A percentile compares a stretch with the other conserved stretches of the same genome.
phyloP scores from a whole-genome alignment of 2,888 invertebrate species.

The Ditylenchus weischeri region DNA sequence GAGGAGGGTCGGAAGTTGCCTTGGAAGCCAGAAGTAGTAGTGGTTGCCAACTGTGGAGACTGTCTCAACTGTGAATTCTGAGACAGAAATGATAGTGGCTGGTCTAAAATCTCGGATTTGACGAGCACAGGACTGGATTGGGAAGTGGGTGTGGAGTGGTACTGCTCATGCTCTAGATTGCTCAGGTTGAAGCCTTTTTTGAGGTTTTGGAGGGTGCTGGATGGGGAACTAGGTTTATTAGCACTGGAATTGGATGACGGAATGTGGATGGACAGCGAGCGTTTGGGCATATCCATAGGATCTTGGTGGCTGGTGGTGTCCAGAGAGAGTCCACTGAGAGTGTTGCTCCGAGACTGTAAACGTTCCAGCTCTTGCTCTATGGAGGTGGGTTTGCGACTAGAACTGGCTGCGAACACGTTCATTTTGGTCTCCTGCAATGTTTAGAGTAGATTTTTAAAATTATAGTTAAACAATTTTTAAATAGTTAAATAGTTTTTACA shows the following conservation, averaged over 20 bases:
- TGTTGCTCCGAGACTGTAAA: neutral
- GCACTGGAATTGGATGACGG: neutral
- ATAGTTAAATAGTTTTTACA: no score
- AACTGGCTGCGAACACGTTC: neutral
- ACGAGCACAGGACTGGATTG: neutral
- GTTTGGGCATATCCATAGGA: neutral
- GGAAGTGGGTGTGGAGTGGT: neutral
- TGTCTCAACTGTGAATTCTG: neutral
- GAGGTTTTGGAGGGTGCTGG: no score
- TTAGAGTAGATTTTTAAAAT: no score
- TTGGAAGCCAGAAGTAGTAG: neutral
- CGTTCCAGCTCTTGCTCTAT: constrained; percentile 11
- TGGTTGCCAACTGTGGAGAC: neutral
- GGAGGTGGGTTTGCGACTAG: neutral
- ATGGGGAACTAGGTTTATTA: no score
- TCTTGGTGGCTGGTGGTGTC: neutral
- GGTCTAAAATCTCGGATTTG: neutral
- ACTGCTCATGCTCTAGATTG: no score
- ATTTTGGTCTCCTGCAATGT: no score
- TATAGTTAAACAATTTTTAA: no score
- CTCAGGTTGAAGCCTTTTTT: no score
- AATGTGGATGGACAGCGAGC: constrained; percentile 9
- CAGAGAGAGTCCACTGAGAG: neutral
- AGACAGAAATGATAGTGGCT: neutral
- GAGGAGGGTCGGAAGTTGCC: no score